Evolutionary conservation across 1,140 invertebrate genomes (phyloP).

Genomic region (Chrysoperla carnea): DNA sequence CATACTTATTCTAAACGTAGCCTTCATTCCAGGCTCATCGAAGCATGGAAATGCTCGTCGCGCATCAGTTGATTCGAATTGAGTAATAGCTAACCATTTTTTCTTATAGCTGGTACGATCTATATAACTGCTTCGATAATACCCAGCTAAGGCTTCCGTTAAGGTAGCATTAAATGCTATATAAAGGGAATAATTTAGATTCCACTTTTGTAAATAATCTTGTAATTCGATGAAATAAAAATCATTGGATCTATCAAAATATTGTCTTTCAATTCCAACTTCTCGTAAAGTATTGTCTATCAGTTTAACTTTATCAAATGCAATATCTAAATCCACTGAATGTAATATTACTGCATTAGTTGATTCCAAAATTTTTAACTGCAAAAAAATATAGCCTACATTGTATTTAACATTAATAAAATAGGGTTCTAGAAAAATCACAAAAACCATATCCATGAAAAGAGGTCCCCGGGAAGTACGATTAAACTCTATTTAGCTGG

Average conservation of each 20-base stretch:
- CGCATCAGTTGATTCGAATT: slow-evolving; percentile 77
- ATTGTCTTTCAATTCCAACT: slow-evolving; percentile 12
- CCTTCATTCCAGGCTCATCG: slow-evolving; percentile 84
- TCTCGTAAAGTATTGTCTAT: slow-evolving; percentile 9
- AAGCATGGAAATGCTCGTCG: slow-evolving; percentile 88
- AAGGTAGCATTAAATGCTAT: slow-evolving; percentile 50
- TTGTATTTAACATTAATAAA: no score
- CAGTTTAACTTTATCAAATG: slow-evolving; percentile 24
- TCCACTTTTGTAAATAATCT: slow-evolving; percentile 24
- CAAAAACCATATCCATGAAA: no score
- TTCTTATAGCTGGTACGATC: slow-evolving; percentile 36
- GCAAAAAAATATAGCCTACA: no score
- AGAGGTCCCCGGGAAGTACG: no score
- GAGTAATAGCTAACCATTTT: slow-evolving; percentile 66
- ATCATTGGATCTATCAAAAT: slow-evolving; percentile 37
- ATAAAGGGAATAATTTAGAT: slow-evolving; percentile 36
- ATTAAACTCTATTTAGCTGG: no score
- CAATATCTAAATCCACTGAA: slow-evolving; percentile 34
- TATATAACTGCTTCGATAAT: slow-evolving; percentile 61
- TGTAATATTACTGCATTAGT: slow-evolving; percentile 54
- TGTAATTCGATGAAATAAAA: slow-evolving; percentile 41
- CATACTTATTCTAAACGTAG: slow-evolving; percentile 60
- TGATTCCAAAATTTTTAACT: slow-evolving; percentile 27
- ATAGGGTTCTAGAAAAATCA: no score
- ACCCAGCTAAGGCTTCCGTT: slow-evolving; percentile 46